These are phyloP conservation scores for Beroe forskalii DNA, from an alignment of 37 sponge, comb jelly and placozoan species.

Conservation along the genomic window DNA sequence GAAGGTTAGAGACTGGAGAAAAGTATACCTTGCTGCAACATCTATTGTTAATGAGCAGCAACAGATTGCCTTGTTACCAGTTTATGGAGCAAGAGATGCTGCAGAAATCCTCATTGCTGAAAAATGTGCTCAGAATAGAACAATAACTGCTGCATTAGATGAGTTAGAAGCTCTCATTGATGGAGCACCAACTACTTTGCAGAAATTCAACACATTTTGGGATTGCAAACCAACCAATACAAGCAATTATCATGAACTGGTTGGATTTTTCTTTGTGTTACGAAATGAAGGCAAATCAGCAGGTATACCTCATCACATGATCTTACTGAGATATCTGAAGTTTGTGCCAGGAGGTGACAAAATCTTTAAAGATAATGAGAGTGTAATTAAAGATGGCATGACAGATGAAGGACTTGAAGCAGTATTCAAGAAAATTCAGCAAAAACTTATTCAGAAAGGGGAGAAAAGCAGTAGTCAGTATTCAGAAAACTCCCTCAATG, in stretches of 20 bases:
- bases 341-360: neutral
- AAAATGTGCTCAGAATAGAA: too few relatives aligned
- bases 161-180: too few relatives aligned
- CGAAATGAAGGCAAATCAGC: neutral
- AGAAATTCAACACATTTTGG: neutral
- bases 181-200: neutral
- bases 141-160: too few relatives aligned
- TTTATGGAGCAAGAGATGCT: neutral
- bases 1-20: neutral
- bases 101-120: too few relatives aligned
- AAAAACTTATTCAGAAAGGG: neutral
- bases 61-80: neutral
- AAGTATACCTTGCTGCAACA: neutral
- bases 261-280: neutral
- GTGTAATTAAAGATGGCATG: neutral
- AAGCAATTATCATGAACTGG: neutral
- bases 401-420: neutral
- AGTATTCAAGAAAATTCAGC: neutral
- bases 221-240: neutral
- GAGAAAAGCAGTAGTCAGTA: neutral
- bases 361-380: neutral
- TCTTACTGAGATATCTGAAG: neutral
- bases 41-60: neutral
- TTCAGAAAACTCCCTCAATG: neutral
- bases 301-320: neutral